These are phyloP conservation scores for Pachycephala philippinensis DNA, from an alignment of 2,113 vertebrate species.

Conservation along the genomic window DNA sequence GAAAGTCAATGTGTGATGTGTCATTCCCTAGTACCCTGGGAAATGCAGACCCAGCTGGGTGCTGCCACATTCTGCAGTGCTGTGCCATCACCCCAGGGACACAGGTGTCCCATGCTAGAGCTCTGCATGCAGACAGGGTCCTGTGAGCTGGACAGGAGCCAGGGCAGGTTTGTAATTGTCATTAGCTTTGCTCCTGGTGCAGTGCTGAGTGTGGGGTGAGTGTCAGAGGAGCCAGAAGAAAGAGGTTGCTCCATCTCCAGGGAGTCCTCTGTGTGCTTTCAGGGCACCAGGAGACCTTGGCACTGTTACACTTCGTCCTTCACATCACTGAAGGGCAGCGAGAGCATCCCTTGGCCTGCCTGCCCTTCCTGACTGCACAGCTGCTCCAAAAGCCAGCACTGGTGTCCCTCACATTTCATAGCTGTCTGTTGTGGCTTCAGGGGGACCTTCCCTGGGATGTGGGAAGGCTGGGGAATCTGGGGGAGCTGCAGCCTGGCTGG, in stretches of 20 bases:
- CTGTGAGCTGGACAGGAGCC: neutral
- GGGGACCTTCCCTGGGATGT: rapidly evolving
- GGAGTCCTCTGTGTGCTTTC: neutral
- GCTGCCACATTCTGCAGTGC: neutral
- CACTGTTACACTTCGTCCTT: rapidly evolving
- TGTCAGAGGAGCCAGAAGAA: neutral
- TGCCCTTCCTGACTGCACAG: neutral
- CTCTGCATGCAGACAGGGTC: rapidly evolving
- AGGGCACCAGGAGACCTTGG: neutral
- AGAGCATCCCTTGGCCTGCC: neutral
- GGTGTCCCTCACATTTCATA: neutral
- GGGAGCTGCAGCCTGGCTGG: neutral
- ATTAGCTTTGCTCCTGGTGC: neutral
- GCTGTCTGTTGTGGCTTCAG: neutral
- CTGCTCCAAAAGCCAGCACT: neutral
- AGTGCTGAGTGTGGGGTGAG: rapidly evolving
- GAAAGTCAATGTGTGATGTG: rapidly evolving
- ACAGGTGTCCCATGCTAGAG: neutral
- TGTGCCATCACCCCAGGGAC: neutral
- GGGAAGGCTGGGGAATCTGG: neutral
- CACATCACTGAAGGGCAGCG: neutral
- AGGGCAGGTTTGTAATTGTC: neutral
- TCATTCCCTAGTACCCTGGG: neutral
- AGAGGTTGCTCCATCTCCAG: neutral
- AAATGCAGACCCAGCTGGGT: rapidly evolving